These are phyloP conservation scores for Lycia hirtaria DNA, from an alignment of 2,888 invertebrate genomes.

Conservation along the genomic window DNA sequence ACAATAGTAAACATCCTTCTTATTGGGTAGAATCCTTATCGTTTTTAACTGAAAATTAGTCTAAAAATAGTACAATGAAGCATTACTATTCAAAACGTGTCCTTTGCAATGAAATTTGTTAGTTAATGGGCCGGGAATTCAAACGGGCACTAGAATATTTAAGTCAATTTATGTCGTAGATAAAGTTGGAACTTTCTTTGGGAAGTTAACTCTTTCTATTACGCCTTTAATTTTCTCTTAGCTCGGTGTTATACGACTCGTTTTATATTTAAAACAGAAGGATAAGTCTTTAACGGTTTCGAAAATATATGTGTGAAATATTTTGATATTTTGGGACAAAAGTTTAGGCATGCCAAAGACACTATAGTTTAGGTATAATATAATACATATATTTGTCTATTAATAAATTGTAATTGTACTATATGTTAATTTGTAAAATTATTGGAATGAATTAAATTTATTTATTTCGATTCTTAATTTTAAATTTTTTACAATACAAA, in stretches of 20 bases:
- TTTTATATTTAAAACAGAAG: background rate
- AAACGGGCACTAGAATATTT: constrained; percentile 30
- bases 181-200: constrained; percentile 38
- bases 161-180: constrained; percentile 39
- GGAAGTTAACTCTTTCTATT: constrained; percentile 32
- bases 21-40: too few relatives aligned
- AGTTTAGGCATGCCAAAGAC: too few relatives aligned
- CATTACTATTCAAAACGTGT: constrained; percentile 30
- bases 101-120: constrained; percentile 27
- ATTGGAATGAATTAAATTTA: too few relatives aligned
- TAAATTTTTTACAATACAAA: too few relatives aligned
- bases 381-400: too few relatives aligned
- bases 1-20: too few relatives aligned
- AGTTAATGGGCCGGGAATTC: constrained; percentile 31
- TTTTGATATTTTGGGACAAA: too few relatives aligned
- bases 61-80: constrained; percentile 21
- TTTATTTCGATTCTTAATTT: too few relatives aligned
- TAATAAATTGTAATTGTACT: too few relatives aligned
- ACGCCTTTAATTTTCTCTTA: constrained; percentile 32
- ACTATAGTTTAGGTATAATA: too few relatives aligned
- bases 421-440: too few relatives aligned
- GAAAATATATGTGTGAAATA: too few relatives aligned
- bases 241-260: constrained; percentile 13
- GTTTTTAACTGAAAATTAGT: background rate
- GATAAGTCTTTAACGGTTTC: background rate